These are phyloP conservation scores for Alectura lathami DNA, from an alignment of 2,113 vertebrate species.

Conservation along the genomic window DNA sequence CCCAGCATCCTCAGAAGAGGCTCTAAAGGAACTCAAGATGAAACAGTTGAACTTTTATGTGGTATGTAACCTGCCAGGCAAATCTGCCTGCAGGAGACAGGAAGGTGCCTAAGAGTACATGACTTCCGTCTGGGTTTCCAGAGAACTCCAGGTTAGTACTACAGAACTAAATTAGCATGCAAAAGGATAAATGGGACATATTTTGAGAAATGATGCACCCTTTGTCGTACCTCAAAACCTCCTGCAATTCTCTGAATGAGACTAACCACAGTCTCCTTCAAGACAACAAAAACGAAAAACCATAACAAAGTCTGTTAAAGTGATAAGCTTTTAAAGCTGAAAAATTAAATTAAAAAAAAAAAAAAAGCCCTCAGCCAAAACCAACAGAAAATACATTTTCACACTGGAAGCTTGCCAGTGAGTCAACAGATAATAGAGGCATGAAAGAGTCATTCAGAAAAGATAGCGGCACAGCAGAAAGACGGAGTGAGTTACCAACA, in stretches of 20 bases:
- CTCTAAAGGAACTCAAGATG: not conserved
- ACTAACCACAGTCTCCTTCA: no score
- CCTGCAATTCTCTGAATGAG: not conserved
- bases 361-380: not conserved
- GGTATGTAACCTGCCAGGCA: rapidly evolving
- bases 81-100: not conserved
- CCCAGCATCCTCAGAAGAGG: rapidly evolving
- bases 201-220: rapidly evolving
- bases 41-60: not conserved
- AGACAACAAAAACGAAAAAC: not conserved
- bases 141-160: not conserved
- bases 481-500: not conserved
- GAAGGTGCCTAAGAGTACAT: not conserved
- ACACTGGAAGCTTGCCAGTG: not conserved
- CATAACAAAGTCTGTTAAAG: not conserved
- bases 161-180: not conserved
- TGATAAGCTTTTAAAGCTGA: not conserved
- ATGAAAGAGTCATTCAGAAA: not conserved
- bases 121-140: not conserved
- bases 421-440: not conserved
- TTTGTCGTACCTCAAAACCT: not conserved
- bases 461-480: not conserved
- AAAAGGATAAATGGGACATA: not conserved
- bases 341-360: not conserved
- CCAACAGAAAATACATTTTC: not conserved